Percentiles rank a stretch among this genome's conserved stretches.
Evolutionary conservation across 2,888 invertebrate genomes (phyloP).

Genomic region (Panorpa germanica): DNA sequence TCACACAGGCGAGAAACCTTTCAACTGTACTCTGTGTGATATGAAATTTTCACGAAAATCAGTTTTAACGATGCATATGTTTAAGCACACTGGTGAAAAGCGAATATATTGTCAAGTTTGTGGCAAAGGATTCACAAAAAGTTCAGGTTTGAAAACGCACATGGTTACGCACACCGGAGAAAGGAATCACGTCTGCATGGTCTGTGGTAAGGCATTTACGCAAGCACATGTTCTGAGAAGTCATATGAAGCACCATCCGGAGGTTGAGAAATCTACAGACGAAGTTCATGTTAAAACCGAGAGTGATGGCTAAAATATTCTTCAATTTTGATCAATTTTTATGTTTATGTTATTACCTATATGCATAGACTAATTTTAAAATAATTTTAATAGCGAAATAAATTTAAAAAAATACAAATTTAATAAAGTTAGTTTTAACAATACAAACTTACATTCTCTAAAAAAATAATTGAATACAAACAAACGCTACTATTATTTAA

Average conservation of each 20-base stretch:
- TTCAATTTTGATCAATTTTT: too few species aligned
- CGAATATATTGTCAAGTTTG: conserved; percentile 9
- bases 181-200: conserved; percentile 9
- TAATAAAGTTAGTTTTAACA: too few species aligned
- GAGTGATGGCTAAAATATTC: too few species aligned
- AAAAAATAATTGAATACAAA: too few species aligned
- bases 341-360: too few species aligned
- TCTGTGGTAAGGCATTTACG: conserved; percentile 9
- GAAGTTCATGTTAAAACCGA: too few species aligned
- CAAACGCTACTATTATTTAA: too few species aligned
- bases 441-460: too few species aligned
- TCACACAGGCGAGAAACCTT: conserved; percentile 10
- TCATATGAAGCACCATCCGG: conserved; percentile 10
- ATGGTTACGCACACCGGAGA: conserved; percentile 10
- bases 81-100: conserved; percentile 10
- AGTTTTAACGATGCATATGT: conserved; percentile 9
- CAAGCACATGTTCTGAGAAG: conserved; percentile 9
- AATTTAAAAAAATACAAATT: too few species aligned
- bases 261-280: too few species aligned
- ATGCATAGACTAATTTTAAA: too few species aligned
- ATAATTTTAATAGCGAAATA: too few species aligned
- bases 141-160: conserved; percentile 7
- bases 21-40: conserved; percentile 8
- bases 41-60: conserved; percentile 9
- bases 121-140: conserved; percentile 10